phyloP scores from a whole-genome alignment of 2,888 invertebrate species.

The Vannuccia rotundouncinata region DNA sequence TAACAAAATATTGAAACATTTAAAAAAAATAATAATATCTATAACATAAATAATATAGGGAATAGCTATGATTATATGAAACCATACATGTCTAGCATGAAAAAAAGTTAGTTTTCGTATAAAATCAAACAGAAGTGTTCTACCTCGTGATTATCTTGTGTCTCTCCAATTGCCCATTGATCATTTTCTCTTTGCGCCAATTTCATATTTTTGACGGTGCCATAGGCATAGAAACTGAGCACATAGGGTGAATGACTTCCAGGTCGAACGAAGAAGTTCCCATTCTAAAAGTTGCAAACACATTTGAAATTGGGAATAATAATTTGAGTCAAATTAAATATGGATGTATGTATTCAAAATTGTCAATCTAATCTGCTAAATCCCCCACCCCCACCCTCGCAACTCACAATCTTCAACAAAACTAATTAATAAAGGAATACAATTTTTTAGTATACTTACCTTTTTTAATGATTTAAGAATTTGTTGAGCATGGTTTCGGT shows the following conservation, averaged over 20 bases:
- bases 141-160: background rate
- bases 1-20: too few relatives aligned
- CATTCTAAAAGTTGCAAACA: background rate
- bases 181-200: background rate
- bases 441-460: background rate
- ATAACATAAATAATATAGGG: too few relatives aligned
- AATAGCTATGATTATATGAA: too few relatives aligned
- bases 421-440: background rate
- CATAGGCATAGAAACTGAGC: background rate
- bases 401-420: too few relatives aligned
- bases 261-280: slow-evolving; percentile 5
- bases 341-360: background rate
- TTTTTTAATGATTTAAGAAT: slow-evolving; percentile 18
- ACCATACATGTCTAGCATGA: too few relatives aligned
- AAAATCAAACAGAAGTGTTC: too few relatives aligned
- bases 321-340: background rate
- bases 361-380: background rate
- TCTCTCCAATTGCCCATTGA: background rate
- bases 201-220: background rate
- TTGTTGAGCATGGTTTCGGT: background rate
- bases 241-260: slow-evolving; percentile 4
- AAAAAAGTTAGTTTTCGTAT: too few relatives aligned
- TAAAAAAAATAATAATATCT: too few relatives aligned
- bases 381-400: too few relatives aligned
- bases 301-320: background rate